Percentiles rank a stretch among this genome's conserved stretches.
Conservation (phyloP, 64 coral and sea anemone species). For the Orbicella faveolata region DNA sequence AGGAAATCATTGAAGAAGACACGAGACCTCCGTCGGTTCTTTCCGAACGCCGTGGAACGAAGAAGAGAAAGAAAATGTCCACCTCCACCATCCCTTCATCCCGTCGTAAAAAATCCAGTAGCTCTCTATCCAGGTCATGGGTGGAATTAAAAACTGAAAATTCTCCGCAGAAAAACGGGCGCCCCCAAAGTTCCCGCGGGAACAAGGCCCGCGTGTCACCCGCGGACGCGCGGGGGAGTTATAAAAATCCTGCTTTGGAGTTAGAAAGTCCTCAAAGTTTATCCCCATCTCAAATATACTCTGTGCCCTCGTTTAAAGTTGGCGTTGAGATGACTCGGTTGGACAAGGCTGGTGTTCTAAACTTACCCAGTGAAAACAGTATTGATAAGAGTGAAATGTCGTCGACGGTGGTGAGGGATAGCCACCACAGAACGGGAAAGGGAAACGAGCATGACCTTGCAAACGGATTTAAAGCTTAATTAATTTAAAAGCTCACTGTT, state of each 20-base stretch:
- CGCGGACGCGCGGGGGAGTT: neutral
- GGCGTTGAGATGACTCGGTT: neutral
- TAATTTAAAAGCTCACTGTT: too few relatives aligned
- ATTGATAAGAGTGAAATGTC: neutral
- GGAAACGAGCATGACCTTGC: neutral
- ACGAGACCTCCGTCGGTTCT: conserved; percentile 2
- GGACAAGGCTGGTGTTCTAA: neutral
- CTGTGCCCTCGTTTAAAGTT: conserved; percentile 11
- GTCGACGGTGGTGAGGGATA: neutral
- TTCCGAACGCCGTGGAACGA: conserved; percentile 16
- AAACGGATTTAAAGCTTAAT: neutral
- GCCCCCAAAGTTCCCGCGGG: conserved; percentile 25
- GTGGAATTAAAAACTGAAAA: conserved; percentile 42
- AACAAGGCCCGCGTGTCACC: conserved; percentile 2
- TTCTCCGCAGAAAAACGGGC: neutral
- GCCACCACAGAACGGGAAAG: neutral
- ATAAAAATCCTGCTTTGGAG: conserved; percentile 5
- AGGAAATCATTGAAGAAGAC: conserved; percentile 37
- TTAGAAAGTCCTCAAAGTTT: neutral
- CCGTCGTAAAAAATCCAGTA: conserved; percentile 17
- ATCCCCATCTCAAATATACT: neutral
- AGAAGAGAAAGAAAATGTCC: neutral
- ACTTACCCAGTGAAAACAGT: neutral
- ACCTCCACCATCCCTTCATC: neutral
- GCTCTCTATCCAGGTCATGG: conserved; percentile 32